These are phyloP conservation scores for Corapipo altera DNA, from an alignment of 2,113 vertebrate genomes.

Conservation along the genomic window DNA sequence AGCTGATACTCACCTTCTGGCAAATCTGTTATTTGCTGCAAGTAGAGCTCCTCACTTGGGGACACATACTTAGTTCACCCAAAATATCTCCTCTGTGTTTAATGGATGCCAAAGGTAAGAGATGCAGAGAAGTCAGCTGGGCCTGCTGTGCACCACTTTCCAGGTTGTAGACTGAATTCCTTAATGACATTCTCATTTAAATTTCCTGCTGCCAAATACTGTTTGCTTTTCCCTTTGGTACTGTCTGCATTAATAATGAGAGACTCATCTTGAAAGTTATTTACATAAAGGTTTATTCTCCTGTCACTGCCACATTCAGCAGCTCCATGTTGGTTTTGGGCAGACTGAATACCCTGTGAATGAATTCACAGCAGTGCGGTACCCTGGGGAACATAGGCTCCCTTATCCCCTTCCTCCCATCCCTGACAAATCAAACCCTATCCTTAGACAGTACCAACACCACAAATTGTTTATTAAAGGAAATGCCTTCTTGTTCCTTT, in stretches of 20 bases:
- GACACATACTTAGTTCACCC: neutral
- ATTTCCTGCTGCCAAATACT: neutral
- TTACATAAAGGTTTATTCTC: neutral
- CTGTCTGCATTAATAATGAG: neutral
- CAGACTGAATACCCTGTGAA: neutral
- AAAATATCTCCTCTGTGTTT: neutral
- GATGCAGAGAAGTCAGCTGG: neutral
- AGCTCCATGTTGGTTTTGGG: neutral
- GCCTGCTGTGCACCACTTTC: neutral
- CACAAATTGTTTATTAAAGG: neutral
- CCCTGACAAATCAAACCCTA: neutral
- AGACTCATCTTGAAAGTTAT: neutral
- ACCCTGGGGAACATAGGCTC: too few species aligned
- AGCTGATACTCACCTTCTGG: neutral
- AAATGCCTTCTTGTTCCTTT: neutral
- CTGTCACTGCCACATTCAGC: neutral
- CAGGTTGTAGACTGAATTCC: neutral
- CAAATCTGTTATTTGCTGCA: neutral
- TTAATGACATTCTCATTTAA: neutral
- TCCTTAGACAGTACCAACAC: neutral
- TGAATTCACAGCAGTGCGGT: neutral
- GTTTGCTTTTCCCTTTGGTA: conserved; percentile 23
- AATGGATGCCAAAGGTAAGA: neutral
- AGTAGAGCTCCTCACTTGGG: neutral
- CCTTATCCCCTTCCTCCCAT: neutral